Evolutionary conservation across 1,140 invertebrate species (phyloP).

Genomic region (Riptortus pedestris): DNA sequence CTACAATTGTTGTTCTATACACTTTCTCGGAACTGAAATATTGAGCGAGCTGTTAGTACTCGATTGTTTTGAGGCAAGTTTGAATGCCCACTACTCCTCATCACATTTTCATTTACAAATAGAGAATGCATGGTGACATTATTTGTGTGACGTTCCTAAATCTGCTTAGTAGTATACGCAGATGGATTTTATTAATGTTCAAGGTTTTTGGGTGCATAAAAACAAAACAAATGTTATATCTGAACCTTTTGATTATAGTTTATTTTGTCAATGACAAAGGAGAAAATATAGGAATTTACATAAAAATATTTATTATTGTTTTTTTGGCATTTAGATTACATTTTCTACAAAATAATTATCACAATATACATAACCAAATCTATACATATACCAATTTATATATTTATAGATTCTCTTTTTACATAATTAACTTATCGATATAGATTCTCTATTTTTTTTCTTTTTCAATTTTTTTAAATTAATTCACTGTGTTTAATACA

Average conservation of each 20-base stretch:
- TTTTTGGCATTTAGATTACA: slow-evolving; percentile 16
- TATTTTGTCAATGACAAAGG: not conserved
- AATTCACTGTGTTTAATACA: not conserved
- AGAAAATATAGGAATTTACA: slow-evolving; percentile 19
- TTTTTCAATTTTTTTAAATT: not conserved
- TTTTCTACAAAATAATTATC: slow-evolving; percentile 18
- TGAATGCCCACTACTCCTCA: too few relatives aligned
- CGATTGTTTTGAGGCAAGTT: too few relatives aligned
- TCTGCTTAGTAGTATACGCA: too few relatives aligned
- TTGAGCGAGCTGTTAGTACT: too few relatives aligned
- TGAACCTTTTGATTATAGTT: not conserved
- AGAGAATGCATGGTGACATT: too few relatives aligned
- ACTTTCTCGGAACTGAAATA: too few relatives aligned
- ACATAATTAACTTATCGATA: slow-evolving; percentile 1
- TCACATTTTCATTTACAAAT: too few relatives aligned
- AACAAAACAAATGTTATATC: too few relatives aligned
- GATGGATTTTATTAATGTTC: too few relatives aligned
- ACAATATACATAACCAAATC: slow-evolving; percentile 8
- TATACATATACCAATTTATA: not conserved
- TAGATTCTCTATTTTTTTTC: not conserved
- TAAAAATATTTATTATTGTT: slow-evolving; percentile 13
- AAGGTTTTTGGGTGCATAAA: too few relatives aligned
- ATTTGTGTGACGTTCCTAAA: too few relatives aligned
- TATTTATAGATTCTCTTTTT: not conserved
- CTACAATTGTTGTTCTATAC: too few relatives aligned